Percentiles rank a stretch among this genome's conserved stretches.
phyloP scores from a whole-genome alignment of 2,113 vertebrate genomes.

The Pithys albifrons region DNA sequence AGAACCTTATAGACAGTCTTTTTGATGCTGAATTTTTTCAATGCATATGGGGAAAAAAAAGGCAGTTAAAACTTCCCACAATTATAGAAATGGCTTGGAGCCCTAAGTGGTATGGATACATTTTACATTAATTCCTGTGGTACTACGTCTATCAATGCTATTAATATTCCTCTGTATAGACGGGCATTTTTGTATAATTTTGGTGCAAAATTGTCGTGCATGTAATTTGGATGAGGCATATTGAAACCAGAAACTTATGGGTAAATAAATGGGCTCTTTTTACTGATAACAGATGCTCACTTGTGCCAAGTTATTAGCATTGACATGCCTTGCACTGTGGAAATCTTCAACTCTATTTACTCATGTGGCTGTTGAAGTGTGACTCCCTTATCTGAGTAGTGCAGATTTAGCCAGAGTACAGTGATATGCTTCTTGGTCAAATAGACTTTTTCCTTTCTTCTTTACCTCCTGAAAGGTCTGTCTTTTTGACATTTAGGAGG shows the following conservation, averaged over 20 bases:
- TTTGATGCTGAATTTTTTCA: not conserved
- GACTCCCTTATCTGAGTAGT: conserved; percentile 33
- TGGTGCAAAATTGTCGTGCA: not conserved
- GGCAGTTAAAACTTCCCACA: not conserved
- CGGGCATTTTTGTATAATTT: not conserved
- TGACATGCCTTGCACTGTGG: not conserved
- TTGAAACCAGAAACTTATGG: not conserved
- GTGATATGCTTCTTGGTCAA: not conserved
- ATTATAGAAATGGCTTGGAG: not conserved
- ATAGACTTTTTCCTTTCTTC: not conserved
- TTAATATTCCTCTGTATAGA: not conserved
- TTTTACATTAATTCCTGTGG: not conserved
- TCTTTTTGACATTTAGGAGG: not conserved
- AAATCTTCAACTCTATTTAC: not conserved
- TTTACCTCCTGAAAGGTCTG: not conserved
- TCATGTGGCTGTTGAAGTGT: not conserved
- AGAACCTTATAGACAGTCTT: not conserved
- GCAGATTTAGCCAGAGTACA: not conserved
- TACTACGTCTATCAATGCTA: not conserved
- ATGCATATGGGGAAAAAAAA: no score
- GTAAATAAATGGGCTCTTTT: not conserved
- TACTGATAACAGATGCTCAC: not conserved
- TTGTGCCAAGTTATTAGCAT: conserved; percentile 19
- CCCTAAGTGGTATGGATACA: fast-evolving
- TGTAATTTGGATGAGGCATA: not conserved